Conservation (phyloP, 2,113 vertebrate genomes). For the Apaloderma vittatum region DNA sequence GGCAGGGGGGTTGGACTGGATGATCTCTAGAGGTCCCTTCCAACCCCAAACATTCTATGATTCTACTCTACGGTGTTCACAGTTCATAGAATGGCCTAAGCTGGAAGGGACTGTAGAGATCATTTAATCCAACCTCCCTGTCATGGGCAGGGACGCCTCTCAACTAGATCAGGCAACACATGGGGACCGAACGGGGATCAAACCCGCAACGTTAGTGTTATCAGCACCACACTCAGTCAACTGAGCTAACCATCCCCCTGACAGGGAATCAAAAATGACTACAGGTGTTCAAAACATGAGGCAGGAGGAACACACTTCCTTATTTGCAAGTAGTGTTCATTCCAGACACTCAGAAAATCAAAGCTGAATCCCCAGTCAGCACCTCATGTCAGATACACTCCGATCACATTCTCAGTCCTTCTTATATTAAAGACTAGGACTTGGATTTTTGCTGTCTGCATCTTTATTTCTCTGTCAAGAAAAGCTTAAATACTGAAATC, state of each 20-base stretch:
- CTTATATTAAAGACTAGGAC: background rate
- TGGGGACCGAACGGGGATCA: too few species aligned
- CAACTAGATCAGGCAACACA: too few species aligned
- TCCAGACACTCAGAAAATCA: background rate
- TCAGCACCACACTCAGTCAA: too few species aligned
- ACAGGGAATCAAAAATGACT: background rate
- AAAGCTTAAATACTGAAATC: background rate
- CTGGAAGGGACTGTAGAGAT: background rate
- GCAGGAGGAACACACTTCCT: fast-evolving
- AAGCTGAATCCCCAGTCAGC: background rate
- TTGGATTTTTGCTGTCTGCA: background rate
- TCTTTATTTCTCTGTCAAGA: background rate
- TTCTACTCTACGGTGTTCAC: fast-evolving
- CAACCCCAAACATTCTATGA: too few species aligned
- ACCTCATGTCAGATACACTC: background rate
- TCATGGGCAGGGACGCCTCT: too few species aligned
- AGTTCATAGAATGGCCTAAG: too few species aligned
- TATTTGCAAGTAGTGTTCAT: fast-evolving
- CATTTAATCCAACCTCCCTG: too few species aligned
- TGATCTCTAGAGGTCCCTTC: too few species aligned
- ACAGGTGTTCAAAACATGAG: fast-evolving
- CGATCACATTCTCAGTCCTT: fast-evolving
- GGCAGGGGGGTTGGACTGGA: too few species aligned
- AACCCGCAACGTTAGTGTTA: too few species aligned
- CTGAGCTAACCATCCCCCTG: too few species aligned